Percentiles rank a stretch among this genome's conserved stretches.
phyloP scores from a whole-genome alignment of 1,140 invertebrate species.

The Steinernema khuongi region DNA sequence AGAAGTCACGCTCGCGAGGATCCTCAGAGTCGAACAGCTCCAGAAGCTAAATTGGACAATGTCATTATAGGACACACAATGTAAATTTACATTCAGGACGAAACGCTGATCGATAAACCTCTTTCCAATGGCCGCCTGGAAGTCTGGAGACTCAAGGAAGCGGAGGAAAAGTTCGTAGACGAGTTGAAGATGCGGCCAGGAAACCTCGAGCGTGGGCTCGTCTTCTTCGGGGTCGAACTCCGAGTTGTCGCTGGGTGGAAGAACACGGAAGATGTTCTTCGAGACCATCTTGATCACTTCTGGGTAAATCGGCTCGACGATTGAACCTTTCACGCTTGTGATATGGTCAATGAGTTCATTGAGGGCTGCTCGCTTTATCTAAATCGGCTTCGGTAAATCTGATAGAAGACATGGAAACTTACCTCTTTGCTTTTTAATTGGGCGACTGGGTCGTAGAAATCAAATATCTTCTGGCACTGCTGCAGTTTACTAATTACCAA shows the following conservation, averaged over 20 bases:
- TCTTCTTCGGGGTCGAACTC: conserved; percentile 59
- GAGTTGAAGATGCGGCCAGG: conserved; percentile 57
- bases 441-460: conserved; percentile 60
- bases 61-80: conserved; percentile 21
- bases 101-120: conserved; percentile 58
- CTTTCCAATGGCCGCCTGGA: conserved; percentile 54
- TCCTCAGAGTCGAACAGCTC: conserved; percentile 58
- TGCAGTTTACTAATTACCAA: conserved; percentile 64
- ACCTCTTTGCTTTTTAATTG: conserved; percentile 65
- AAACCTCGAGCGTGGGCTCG: conserved; percentile 57
- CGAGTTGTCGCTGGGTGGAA: conserved; percentile 55
- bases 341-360: conserved; percentile 60
- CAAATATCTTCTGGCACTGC: conserved; percentile 65
- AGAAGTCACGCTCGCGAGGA: conserved; percentile 57
- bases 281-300: conserved; percentile 60
- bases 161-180: conserved; percentile 57
- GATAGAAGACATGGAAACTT: not conserved
- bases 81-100: conserved; percentile 46
- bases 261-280: conserved; percentile 55
- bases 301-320: conserved; percentile 58
- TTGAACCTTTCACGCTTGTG: conserved; percentile 54
- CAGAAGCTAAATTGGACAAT: conserved; percentile 48
- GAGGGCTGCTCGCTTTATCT: conserved; percentile 59
- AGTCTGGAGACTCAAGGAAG: conserved; percentile 56
- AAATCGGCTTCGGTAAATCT: conserved; percentile 26